Conservation (phyloP, 2,888 invertebrate genomes). For the Morinoia aosen region DNA sequence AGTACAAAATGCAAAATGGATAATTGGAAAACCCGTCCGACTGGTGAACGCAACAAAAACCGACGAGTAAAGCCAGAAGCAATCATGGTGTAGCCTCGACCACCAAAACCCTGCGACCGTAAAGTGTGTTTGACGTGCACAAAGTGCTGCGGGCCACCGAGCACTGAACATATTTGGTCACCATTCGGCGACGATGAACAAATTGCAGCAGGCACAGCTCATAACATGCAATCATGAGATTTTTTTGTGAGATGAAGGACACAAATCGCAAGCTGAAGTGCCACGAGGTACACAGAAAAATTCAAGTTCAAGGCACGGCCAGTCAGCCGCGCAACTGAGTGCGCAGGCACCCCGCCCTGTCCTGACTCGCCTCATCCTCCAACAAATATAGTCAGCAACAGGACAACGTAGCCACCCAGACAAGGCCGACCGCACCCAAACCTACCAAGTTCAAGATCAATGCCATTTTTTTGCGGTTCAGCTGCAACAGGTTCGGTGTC, state of each 20-base stretch:
- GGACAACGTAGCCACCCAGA: constrained; percentile 20
- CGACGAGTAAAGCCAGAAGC: not conserved
- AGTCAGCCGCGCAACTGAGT: not conserved
- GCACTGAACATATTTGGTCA: not conserved
- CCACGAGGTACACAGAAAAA: not conserved
- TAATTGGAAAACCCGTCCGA: not conserved
- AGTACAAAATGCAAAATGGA: not conserved
- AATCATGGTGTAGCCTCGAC: not conserved
- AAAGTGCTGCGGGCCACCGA: not conserved
- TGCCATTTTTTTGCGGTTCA: constrained; percentile 26
- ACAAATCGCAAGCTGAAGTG: not conserved
- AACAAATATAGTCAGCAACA: not conserved
- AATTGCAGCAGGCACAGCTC: not conserved
- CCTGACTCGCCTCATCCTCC: not conserved
- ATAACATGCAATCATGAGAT: not conserved
- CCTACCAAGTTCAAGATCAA: constrained; percentile 49
- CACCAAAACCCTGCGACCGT: not conserved
- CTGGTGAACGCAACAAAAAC: not conserved
- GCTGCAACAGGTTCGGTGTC: not conserved
- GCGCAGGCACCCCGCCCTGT: not conserved
- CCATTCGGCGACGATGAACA: not conserved
- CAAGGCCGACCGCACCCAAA: constrained; percentile 37
- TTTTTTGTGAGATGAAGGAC: not conserved
- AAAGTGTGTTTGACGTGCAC: not conserved
- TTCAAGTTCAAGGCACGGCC: not conserved